phyloP scores from a whole-genome alignment of 1,140 invertebrate species.

The Orius laevigatus region DNA sequence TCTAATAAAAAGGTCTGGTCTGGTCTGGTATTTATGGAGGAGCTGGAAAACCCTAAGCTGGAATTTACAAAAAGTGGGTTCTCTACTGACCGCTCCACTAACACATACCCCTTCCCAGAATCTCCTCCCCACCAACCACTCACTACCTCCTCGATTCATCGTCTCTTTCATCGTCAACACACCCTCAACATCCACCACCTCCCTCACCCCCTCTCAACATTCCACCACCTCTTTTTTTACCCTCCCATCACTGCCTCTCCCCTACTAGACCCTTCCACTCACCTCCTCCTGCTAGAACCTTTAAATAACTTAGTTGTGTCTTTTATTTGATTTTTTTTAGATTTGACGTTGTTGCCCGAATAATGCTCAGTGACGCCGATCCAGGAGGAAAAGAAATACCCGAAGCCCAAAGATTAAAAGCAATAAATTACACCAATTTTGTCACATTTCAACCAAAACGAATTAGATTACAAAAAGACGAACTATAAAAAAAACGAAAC shows the following conservation, averaged over 20 bases:
- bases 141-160: too few species aligned
- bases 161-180: too few species aligned
- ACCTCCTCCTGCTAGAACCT: background rate
- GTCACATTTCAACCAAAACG: conserved; percentile 9
- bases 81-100: too few species aligned
- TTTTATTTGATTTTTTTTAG: background rate
- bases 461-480: background rate
- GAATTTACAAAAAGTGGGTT: too few species aligned
- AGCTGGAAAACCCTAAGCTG: too few species aligned
- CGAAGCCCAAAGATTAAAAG: conserved; percentile 2
- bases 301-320: background rate
- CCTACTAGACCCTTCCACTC: background rate
- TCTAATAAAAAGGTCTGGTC: too few species aligned
- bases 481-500: conserved; percentile 18
- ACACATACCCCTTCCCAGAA: too few species aligned
- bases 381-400: conserved; percentile 20
- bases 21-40: too few species aligned
- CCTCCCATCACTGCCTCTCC: background rate
- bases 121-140: too few species aligned
- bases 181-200: too few species aligned
- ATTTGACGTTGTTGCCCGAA: conserved; percentile 20
- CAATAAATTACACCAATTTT: conserved; percentile 4
- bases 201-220: too few species aligned
- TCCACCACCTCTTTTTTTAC: too few species aligned
- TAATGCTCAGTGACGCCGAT: conserved; percentile 24